Percentiles rank a stretch among this genome's conserved stretches.
Evolutionary conservation across 1,140 invertebrate species (phyloP).

Genomic region (Caenorhabditis inopinata): DNA sequence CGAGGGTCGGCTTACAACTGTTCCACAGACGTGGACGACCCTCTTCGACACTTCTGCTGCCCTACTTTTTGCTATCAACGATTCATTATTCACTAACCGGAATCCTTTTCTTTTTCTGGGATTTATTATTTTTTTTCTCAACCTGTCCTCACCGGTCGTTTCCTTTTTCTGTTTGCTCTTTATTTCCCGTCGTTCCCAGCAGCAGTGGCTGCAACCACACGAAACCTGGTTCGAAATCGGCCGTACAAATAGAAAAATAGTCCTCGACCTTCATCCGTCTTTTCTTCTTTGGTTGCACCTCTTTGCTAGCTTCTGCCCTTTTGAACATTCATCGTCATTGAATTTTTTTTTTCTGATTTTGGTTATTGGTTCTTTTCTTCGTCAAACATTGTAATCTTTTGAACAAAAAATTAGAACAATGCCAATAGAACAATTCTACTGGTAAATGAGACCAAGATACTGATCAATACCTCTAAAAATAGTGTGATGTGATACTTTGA

Average conservation of each 20-base stretch:
- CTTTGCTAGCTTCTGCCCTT: neutral
- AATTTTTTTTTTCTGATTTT: no score
- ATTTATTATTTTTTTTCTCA: neutral
- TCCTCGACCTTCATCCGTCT: neutral
- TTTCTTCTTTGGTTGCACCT: neutral
- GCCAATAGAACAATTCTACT: neutral
- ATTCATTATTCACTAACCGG: no score
- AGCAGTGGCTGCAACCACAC: no score
- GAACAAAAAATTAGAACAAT: neutral
- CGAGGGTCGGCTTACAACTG: no score
- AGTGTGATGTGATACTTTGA: conserved; percentile 14
- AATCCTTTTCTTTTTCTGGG: neutral
- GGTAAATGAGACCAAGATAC: neutral
- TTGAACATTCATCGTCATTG: neutral
- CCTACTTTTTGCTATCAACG: no score
- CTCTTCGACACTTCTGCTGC: no score
- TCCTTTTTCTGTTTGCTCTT: neutral
- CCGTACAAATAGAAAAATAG: neutral
- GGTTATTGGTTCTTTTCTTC: no score
- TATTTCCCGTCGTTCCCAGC: neutral
- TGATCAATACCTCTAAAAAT: no score
- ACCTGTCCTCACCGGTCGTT: neutral
- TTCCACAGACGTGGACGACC: no score
- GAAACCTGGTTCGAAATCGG: no score
- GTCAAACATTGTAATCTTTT: no score